Percentiles rank a stretch among this genome's conserved stretches.
These are phyloP conservation scores for Drosophila niveifrons DNA, from an alignment of 2,888 invertebrate genomes.

Conservation along the genomic window DNA sequence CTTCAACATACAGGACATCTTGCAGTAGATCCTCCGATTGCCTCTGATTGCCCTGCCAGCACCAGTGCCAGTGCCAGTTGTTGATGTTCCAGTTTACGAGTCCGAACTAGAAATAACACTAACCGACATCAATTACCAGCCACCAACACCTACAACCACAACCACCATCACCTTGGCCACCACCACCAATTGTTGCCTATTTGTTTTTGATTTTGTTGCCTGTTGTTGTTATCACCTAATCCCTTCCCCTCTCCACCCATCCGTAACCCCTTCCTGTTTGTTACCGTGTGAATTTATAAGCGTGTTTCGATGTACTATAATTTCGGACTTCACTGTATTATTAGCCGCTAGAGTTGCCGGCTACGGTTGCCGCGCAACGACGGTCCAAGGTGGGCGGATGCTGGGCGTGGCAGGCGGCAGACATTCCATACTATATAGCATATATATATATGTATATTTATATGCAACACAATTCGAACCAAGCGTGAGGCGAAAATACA, in stretches of 20 bases:
- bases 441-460: slow-evolving; percentile 12
- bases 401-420: slow-evolving; percentile 54
- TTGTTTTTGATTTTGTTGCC: slow-evolving; percentile 51
- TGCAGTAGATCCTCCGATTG: slow-evolving; percentile 84
- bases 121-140: background rate
- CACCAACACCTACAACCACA: slow-evolving; percentile 9
- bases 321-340: slow-evolving; percentile 64
- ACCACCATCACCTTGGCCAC: slow-evolving; percentile 8
- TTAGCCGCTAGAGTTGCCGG: slow-evolving; percentile 55
- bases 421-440: slow-evolving; percentile 55
- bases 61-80: slow-evolving; percentile 13
- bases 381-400: slow-evolving; percentile 58
- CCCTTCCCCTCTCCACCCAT: background rate
- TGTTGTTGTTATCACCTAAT: slow-evolving; percentile 64
- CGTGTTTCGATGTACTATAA: slow-evolving; percentile 68
- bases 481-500: slow-evolving; percentile 37
- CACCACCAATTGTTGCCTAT: slow-evolving; percentile 60
- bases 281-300: slow-evolving; percentile 67
- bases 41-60: slow-evolving; percentile 6
- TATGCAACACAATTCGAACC: slow-evolving; percentile 19
- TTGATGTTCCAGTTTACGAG: background rate
- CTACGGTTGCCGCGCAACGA: slow-evolving; percentile 36
- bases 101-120: background rate
- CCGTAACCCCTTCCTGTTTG: slow-evolving; percentile 46
- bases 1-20: slow-evolving; percentile 89